phyloP scores from a whole-genome alignment of 1,140 invertebrate genomes.

The Euschistus heros region DNA sequence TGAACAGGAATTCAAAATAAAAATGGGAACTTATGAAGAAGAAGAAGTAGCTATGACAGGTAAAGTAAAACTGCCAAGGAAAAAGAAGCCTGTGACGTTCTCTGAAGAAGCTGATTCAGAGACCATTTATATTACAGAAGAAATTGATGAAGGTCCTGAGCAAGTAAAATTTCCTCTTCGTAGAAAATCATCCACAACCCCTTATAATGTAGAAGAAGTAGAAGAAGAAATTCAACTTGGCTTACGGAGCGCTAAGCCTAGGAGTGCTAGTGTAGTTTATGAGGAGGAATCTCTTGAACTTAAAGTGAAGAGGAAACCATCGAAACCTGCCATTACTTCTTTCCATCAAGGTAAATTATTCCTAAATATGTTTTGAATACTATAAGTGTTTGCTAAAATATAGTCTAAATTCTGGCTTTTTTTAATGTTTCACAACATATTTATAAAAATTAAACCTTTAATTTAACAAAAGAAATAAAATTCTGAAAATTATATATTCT shows the following conservation, averaged over 20 bases:
- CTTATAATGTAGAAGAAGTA: slow-evolving; percentile 31
- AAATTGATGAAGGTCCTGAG: slow-evolving; percentile 47
- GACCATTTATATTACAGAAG: slow-evolving; percentile 52
- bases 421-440: no score
- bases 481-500: no score
- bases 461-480: no score
- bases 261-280: slow-evolving; percentile 37
- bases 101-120: slow-evolving; percentile 54
- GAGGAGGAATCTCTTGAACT: slow-evolving; percentile 48
- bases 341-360: slow-evolving; percentile 32
- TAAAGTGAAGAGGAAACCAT: slow-evolving; percentile 45
- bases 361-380: no score
- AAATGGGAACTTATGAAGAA: slow-evolving; percentile 69
- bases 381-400: no score
- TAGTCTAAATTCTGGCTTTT: no score
- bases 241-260: slow-evolving; percentile 23
- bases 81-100: slow-evolving; percentile 60
- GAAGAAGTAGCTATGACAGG: slow-evolving; percentile 75
- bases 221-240: slow-evolving; percentile 32
- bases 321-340: slow-evolving; percentile 37
- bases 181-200: slow-evolving; percentile 27
- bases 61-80: slow-evolving; percentile 64
- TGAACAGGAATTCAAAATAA: slow-evolving; percentile 76
- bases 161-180: slow-evolving; percentile 39
- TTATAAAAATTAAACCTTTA: no score